Percentiles rank a stretch among this genome's conserved stretches.
These are phyloP conservation scores for Cylindroiulus punctatus DNA, from an alignment of 2,888 invertebrate genomes.

Conservation along the genomic window DNA sequence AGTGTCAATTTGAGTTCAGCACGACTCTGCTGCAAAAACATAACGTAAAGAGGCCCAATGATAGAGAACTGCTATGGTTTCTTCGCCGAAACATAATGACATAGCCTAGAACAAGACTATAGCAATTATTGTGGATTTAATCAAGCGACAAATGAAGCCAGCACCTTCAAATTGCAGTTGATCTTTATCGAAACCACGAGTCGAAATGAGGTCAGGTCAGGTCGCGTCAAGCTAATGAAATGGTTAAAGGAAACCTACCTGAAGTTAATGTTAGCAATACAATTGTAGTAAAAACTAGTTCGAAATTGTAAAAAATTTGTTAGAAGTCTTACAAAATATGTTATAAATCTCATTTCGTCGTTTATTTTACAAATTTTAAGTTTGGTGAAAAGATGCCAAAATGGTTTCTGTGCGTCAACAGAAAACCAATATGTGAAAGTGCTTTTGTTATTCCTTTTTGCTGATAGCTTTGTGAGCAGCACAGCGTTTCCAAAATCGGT, in stretches of 20 bases:
- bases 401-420: background rate
- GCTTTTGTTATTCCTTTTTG: slow-evolving; percentile 16
- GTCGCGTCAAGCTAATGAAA: background rate
- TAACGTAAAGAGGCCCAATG: background rate
- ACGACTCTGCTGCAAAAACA: background rate
- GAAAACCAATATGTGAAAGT: background rate
- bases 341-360: too few species aligned
- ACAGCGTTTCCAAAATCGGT: background rate
- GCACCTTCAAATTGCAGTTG: background rate
- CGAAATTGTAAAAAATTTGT: too few species aligned
- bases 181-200: background rate
- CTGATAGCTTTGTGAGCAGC: slow-evolving; percentile 3
- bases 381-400: background rate
- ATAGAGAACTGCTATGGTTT: background rate
- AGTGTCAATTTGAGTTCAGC: background rate
- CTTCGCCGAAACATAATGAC: background rate
- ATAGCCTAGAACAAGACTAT: background rate
- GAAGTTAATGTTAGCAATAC: background rate
- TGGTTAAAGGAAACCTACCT: background rate
- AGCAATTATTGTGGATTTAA: slow-evolving; percentile 27
- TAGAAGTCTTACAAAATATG: too few species aligned
- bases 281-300: too few species aligned
- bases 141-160: background rate
- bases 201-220: slow-evolving; percentile 4
- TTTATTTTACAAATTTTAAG: background rate